Evolutionary conservation across 2,113 vertebrate species (phyloP).

Genomic region (Brienomyrus longianalis): DNA sequence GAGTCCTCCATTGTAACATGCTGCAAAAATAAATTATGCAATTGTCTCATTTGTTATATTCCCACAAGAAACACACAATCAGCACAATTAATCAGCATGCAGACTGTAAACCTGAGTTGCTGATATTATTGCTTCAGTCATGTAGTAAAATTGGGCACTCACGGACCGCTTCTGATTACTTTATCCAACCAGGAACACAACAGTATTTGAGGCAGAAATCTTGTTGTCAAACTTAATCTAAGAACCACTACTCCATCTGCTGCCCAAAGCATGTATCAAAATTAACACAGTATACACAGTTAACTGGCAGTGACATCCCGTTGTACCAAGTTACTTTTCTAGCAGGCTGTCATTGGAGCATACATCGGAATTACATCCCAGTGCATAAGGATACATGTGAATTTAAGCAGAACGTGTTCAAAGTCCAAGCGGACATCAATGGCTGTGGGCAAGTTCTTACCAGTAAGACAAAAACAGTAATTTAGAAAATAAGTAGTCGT

Average conservation of each 20-base stretch:
- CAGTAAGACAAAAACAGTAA: neutral
- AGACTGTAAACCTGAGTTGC: neutral
- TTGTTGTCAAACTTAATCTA: neutral
- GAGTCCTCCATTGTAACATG: constrained; percentile 93
- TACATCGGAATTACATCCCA: neutral
- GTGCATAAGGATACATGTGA: neutral
- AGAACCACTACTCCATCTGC: neutral
- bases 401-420: neutral
- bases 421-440: neutral
- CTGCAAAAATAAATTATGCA: constrained; percentile 54
- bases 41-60: neutral
- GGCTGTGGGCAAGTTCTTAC: neutral
- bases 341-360: neutral
- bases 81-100: neutral
- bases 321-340: neutral
- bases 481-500: neutral
- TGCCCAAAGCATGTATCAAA: neutral
- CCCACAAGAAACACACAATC: neutral
- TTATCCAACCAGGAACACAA: neutral
- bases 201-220: neutral
- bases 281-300: neutral
- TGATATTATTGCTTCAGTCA: neutral
- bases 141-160: neutral
- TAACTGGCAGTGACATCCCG: neutral
- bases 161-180: neutral